Evolutionary conservation across 2,888 invertebrate species (phyloP).

Genomic region (Lasioglossum vierecki): DNA sequence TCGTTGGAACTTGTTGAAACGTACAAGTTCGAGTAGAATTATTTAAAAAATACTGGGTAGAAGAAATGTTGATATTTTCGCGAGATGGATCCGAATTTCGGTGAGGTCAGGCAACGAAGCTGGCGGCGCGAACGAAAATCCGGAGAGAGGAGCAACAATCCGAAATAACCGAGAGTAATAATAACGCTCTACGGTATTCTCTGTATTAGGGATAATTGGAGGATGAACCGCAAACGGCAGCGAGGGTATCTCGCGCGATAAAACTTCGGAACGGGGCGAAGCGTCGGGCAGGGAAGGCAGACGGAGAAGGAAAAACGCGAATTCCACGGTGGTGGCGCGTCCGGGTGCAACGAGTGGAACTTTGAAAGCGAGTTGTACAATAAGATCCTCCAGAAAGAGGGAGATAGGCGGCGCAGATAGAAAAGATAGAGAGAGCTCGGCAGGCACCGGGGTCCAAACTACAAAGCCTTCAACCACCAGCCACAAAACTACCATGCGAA

Average conservation of each 20-base stretch:
- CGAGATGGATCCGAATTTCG: constrained; percentile 19
- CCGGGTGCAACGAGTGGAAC: constrained; percentile 69
- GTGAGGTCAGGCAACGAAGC: constrained; percentile 11
- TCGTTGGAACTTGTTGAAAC: background rate
- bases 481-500: constrained; percentile 65
- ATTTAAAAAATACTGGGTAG: background rate
- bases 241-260: constrained; percentile 70
- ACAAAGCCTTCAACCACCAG: constrained; percentile 66
- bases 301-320: constrained; percentile 66
- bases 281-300: constrained; percentile 7
- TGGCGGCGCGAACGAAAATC: constrained; percentile 49
- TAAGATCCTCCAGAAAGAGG: constrained; percentile 62
- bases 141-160: constrained; percentile 58
- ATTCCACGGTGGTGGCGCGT: constrained; percentile 68
- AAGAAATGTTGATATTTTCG: background rate
- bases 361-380: constrained; percentile 67
- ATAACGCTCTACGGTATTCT: constrained; percentile 72
- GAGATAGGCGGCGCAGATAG: constrained; percentile 52
- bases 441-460: constrained; percentile 55
- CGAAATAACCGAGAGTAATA: constrained; percentile 70
- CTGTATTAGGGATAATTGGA: constrained; percentile 77
- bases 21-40: background rate
- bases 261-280: constrained; percentile 54
- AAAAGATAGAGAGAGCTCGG: constrained; percentile 47
- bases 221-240: constrained; percentile 75